These are phyloP conservation scores for Characodon lateralis DNA, from an alignment of 2,797 vertebrate genomes.

Conservation along the genomic window DNA sequence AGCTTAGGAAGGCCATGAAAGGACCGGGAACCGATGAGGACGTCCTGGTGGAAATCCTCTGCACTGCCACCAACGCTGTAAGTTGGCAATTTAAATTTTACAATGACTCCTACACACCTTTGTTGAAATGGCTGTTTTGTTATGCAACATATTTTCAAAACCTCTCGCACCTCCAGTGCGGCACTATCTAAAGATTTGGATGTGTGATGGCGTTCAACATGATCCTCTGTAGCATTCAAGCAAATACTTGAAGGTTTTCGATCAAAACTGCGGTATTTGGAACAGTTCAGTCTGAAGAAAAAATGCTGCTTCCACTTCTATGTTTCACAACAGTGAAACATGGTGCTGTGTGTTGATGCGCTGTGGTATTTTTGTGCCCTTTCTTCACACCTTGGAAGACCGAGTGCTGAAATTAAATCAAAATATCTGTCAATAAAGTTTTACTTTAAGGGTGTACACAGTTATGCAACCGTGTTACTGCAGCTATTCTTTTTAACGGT, in stretches of 20 bases:
- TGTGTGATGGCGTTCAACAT: neutral
- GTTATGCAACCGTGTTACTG: neutral
- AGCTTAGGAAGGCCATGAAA: conserved; percentile 85
- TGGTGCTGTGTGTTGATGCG: too few relatives aligned
- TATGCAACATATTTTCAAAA: too few relatives aligned
- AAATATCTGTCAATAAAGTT: neutral
- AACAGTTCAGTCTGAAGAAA: neutral
- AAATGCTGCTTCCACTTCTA: too few relatives aligned
- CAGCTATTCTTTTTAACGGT: neutral
- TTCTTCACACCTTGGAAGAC: neutral
- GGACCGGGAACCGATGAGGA: conserved; percentile 83
- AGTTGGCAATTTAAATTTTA: conserved; percentile 1
- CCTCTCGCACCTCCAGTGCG: neutral
- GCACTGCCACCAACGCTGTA: conserved; percentile 79
- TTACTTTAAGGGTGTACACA: neutral
- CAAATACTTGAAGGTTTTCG: neutral
- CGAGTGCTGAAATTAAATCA: neutral
- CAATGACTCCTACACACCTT: neutral
- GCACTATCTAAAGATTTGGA: too few relatives aligned
- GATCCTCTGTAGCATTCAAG: neutral
- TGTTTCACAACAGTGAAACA: too few relatives aligned
- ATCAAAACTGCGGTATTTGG: too few relatives aligned
- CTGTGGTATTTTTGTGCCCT: neutral
- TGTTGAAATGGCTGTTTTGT: too few relatives aligned
- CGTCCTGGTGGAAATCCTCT: conserved; percentile 84